Evolutionary conservation across 2,797 vertebrate species (phyloP).

Genomic region (Malacoraja senta): DNA sequence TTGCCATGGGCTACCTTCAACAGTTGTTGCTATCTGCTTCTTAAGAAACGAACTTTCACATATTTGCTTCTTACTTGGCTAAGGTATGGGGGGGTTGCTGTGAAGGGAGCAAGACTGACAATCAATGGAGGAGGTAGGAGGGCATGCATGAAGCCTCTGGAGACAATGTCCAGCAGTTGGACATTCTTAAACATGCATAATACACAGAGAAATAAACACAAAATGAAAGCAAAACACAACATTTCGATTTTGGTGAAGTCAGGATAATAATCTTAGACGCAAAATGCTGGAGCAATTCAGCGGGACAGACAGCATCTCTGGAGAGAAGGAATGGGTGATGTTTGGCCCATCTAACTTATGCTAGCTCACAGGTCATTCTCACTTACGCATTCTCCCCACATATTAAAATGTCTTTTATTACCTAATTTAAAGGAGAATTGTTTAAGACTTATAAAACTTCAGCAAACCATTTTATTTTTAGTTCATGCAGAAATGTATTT

Average conservation of each 20-base stretch:
- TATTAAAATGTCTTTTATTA: not conserved
- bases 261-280: not conserved
- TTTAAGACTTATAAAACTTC: not conserved
- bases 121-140: not conserved
- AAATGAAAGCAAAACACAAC: not conserved
- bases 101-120: not conserved
- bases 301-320: no score
- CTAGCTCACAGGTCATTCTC: no score
- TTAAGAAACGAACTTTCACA: no score
- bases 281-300: no score
- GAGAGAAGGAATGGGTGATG: no score
- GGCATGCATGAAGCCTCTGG: not conserved
- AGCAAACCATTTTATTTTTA: not conserved
- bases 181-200: not conserved
- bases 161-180: not conserved
- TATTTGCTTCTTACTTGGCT: not conserved
- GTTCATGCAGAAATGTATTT: constrained; percentile 17
- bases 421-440: not conserved
- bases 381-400: no score
- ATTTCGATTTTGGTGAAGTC: not conserved
- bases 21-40: no score
- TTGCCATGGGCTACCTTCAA: no score
- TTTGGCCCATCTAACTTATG: no score
- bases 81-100: not conserved
- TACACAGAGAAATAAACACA: no score